Evolutionary conservation across 2,888 invertebrate genomes (phyloP).

Genomic region (Mythimna vitellina): DNA sequence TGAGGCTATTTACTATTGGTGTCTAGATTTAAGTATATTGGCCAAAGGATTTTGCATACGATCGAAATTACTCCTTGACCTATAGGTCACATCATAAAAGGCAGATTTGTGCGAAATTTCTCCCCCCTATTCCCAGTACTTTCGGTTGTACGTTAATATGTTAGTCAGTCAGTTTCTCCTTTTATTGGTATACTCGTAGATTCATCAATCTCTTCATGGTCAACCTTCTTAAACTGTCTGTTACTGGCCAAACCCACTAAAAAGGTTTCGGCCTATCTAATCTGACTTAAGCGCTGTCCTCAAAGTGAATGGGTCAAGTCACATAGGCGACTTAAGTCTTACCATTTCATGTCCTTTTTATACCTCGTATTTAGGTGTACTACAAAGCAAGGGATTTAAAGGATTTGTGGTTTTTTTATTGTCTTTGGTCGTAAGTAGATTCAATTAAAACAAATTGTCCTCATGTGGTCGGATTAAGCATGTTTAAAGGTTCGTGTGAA

Average conservation of each 20-base stretch:
- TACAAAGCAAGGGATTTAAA: conserved; percentile 23
- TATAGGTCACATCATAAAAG: no score
- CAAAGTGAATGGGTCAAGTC: conserved; percentile 49
- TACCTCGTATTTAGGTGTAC: conserved; percentile 39
- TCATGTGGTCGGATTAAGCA: conserved; percentile 5
- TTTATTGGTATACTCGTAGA: neutral
- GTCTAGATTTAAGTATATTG: no score
- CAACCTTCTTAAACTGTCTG: conserved; percentile 27
- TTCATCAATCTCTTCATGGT: neutral
- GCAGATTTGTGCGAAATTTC: no score
- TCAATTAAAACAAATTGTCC: conserved; percentile 21
- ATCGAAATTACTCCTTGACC: no score
- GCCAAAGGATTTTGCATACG: no score
- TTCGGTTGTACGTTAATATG: no score
- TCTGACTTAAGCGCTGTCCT: conserved; percentile 36
- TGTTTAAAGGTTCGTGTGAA: neutral
- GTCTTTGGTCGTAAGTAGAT: conserved; percentile 16
- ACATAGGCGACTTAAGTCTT: conserved; percentile 42
- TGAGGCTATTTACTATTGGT: no score
- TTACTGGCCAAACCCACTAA: conserved; percentile 18
- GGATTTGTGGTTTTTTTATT: conserved; percentile 32
- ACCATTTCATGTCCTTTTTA: conserved; percentile 29
- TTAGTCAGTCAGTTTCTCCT: neutral
- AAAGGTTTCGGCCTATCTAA: conserved; percentile 48
- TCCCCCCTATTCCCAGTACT: no score